These are phyloP conservation scores for Zaprionus kolodkinae DNA, from an alignment of 1,140 invertebrate genomes.

Conservation along the genomic window DNA sequence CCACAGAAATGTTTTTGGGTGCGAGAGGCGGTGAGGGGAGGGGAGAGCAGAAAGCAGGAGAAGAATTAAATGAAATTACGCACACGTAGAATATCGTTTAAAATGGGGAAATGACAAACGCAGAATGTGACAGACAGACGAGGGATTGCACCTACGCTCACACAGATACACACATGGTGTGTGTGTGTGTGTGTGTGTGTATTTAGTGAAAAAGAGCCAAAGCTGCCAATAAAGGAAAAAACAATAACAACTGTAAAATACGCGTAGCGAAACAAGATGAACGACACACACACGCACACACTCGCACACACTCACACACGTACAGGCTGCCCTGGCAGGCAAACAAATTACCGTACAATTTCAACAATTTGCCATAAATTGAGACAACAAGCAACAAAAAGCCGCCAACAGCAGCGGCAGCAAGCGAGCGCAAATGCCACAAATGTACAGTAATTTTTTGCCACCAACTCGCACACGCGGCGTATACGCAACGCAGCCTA, in stretches of 20 bases:
- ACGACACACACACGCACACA: conserved; percentile 46
- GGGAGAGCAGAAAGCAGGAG: conserved; percentile 18
- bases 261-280: conserved; percentile 49
- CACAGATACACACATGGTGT: conserved; percentile 8
- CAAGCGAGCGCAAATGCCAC: conserved; percentile 61
- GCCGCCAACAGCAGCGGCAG: conserved; percentile 47
- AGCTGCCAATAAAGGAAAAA: conserved; percentile 34
- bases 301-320: conserved; percentile 21
- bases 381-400: conserved; percentile 81
- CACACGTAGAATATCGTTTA: conserved; percentile 73
- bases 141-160: background rate
- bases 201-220: conserved; percentile 21
- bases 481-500: conserved; percentile 57
- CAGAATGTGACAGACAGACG: conserved; percentile 32
- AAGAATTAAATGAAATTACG: conserved; percentile 69
- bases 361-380: conserved; percentile 83
- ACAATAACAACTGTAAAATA: conserved; percentile 60
- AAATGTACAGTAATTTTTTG: conserved; percentile 81
- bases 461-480: conserved; percentile 46
- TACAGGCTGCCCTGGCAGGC: conserved; percentile 15
- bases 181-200: background rate
- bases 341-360: conserved; percentile 78
- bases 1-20: conserved; percentile 55
- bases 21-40: background rate
- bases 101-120: conserved; percentile 54